These are phyloP conservation scores for Lordiphosa clarofinis DNA, from an alignment of 1,140 invertebrate species.

Conservation along the genomic window DNA sequence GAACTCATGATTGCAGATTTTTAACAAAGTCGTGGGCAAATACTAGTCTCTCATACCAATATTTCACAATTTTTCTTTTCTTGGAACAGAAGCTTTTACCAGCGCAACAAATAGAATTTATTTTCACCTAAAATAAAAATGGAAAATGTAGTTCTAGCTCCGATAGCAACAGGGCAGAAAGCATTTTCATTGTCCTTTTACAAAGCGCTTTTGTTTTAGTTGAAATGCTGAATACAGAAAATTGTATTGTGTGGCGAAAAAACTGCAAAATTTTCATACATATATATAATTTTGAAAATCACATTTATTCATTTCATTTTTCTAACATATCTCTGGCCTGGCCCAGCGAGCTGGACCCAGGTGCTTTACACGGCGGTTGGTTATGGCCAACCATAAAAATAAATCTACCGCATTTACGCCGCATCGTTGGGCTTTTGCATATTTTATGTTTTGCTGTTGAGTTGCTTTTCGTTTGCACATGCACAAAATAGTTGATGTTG, in stretches of 20 bases:
- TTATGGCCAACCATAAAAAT: conserved; percentile 62
- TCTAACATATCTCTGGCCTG: conserved; percentile 12
- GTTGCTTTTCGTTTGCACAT: conserved; percentile 37
- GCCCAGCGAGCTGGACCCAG: conserved; percentile 34
- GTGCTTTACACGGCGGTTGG: conserved; percentile 31
- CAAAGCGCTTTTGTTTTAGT: conserved; percentile 1
- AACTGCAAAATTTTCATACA: too few species aligned
- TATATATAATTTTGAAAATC: too few species aligned
- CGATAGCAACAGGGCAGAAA: conserved; percentile 12
- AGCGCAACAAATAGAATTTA: not conserved
- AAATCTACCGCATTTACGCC: conserved; percentile 73
- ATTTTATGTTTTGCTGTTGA: conserved; percentile 58
- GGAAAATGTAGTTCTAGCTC: conserved; percentile 10
- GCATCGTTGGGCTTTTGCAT: conserved; percentile 64
- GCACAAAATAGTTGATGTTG: conserved; percentile 60
- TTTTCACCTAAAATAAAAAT: not conserved
- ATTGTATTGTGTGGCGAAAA: too few species aligned
- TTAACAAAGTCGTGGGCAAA: too few species aligned
- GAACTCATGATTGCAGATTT: too few species aligned
- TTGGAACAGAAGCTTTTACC: not conserved
- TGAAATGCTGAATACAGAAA: too few species aligned
- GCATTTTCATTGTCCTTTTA: conserved; percentile 17
- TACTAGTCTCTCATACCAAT: too few species aligned
- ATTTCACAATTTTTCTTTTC: too few species aligned
- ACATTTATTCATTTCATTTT: not conserved